phyloP scores from a whole-genome alignment of 1,140 invertebrate species.

The Drosophila kikkawai region DNA sequence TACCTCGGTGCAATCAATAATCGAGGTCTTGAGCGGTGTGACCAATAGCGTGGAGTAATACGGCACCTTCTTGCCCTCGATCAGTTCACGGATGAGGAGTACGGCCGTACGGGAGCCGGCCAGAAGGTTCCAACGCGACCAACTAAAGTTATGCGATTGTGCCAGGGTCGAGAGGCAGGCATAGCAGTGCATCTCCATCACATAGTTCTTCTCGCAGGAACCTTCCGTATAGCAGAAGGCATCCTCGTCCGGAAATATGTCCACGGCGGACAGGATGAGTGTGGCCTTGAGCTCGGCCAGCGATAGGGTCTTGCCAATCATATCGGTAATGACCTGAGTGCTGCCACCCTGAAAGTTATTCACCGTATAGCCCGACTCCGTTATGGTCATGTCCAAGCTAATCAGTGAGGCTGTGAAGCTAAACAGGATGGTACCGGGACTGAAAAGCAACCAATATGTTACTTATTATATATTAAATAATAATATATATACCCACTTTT shows the following conservation, averaged over 20 bases:
- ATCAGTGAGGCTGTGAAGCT: slow-evolving; percentile 89
- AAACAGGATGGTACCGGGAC: slow-evolving; percentile 86
- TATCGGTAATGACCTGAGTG: slow-evolving; percentile 70
- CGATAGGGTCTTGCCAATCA: slow-evolving; percentile 78
- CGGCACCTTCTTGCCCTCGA: slow-evolving; percentile 87
- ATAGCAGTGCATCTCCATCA: slow-evolving; percentile 92
- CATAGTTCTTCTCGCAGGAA: slow-evolving; percentile 89
- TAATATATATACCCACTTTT: slow-evolving; percentile 61
- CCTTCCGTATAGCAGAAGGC: slow-evolving; percentile 92
- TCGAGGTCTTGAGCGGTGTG: slow-evolving; percentile 87
- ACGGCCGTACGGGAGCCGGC: slow-evolving; percentile 89
- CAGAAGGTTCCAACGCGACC: slow-evolving; percentile 94
- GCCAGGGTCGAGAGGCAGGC: slow-evolving; percentile 92
- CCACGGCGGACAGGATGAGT: slow-evolving; percentile 88
- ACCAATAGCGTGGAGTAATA: slow-evolving; percentile 87
- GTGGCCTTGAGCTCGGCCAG: slow-evolving; percentile 73
- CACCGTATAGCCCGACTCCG: slow-evolving; percentile 85
- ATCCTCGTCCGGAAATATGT: slow-evolving; percentile 95
- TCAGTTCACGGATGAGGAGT: slow-evolving; percentile 90
- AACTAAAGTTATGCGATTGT: slow-evolving; percentile 92
- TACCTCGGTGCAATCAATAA: slow-evolving; percentile 90
- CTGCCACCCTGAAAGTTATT: slow-evolving; percentile 82
- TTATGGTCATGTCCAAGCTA: slow-evolving; percentile 89
- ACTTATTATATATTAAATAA: background rate
- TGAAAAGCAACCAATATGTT: background rate